Percentiles rank a stretch among this genome's conserved stretches.
Conservation (phyloP, 2,113 vertebrate species). For the Arizona elegans region DNA sequence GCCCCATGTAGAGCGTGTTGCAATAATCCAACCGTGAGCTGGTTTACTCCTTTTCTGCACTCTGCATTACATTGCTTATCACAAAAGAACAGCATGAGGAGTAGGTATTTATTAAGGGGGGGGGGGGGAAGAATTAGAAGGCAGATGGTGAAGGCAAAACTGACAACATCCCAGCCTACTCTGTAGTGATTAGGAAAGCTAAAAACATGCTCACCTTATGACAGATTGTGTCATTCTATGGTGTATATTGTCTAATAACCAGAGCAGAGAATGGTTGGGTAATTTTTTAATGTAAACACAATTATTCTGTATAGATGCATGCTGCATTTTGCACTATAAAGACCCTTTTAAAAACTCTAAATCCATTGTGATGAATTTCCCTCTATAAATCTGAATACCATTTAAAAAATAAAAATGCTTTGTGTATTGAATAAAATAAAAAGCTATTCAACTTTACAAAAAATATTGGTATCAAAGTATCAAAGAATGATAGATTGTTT, state of each 20-base stretch:
- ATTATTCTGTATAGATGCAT: background rate
- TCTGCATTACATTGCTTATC: background rate
- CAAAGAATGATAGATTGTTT: background rate
- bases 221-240: background rate
- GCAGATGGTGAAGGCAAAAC: background rate
- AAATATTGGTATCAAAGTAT: background rate
- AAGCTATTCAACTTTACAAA: background rate
- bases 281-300: background rate
- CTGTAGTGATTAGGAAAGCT: background rate
- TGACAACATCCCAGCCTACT: background rate
- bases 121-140: background rate
- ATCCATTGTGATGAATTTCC: background rate
- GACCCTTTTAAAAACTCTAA: background rate
- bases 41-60: background rate
- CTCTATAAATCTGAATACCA: background rate
- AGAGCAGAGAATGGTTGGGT: background rate
- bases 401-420: background rate
- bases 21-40: too few species aligned
- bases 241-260: background rate
- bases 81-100: background rate
- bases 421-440: background rate
- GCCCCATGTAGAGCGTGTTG: too few species aligned
- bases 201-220: background rate
- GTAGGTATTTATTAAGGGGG: background rate
- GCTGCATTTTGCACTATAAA: conserved; percentile 6